phyloP scores from a whole-genome alignment of 2,113 vertebrate species.

The Tringa solitaria region DNA sequence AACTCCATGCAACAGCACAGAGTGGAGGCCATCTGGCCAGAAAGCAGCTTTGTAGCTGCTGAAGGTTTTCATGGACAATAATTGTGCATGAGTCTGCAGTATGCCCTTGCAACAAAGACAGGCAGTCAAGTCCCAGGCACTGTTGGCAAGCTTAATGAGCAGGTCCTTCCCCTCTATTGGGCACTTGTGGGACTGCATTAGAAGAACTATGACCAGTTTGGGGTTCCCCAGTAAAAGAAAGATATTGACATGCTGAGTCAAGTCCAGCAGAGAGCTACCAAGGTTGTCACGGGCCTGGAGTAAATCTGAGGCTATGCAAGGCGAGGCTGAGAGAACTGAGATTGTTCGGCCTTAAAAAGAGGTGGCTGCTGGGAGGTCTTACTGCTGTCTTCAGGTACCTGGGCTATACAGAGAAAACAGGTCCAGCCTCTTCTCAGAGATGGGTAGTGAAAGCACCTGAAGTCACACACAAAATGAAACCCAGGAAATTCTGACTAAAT shows the following conservation, averaged over 20 bases:
- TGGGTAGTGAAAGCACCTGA: neutral
- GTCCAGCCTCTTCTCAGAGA: neutral
- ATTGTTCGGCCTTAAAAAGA: neutral
- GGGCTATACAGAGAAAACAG: neutral
- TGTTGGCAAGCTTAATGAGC: neutral
- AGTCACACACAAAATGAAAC: neutral
- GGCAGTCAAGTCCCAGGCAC: neutral
- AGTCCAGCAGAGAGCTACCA: neutral
- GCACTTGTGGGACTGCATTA: neutral
- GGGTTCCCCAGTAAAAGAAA: neutral
- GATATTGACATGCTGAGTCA: rapidly evolving
- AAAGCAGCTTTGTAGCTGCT: neutral
- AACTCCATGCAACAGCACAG: neutral
- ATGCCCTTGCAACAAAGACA: neutral
- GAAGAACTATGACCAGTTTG: neutral
- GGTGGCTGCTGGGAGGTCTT: neutral
- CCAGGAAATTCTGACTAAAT: neutral
- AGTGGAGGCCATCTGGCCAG: neutral
- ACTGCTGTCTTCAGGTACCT: neutral
- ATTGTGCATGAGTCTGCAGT: neutral
- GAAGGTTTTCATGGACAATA: neutral
- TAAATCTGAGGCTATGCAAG: neutral
- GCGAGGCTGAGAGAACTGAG: neutral
- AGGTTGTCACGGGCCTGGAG: neutral
- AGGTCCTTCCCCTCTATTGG: neutral